Percentiles rank a stretch among this genome's conserved stretches.
These are phyloP conservation scores for Augiades crinisus DNA, from an alignment of 2,888 invertebrate genomes.

Conservation along the genomic window DNA sequence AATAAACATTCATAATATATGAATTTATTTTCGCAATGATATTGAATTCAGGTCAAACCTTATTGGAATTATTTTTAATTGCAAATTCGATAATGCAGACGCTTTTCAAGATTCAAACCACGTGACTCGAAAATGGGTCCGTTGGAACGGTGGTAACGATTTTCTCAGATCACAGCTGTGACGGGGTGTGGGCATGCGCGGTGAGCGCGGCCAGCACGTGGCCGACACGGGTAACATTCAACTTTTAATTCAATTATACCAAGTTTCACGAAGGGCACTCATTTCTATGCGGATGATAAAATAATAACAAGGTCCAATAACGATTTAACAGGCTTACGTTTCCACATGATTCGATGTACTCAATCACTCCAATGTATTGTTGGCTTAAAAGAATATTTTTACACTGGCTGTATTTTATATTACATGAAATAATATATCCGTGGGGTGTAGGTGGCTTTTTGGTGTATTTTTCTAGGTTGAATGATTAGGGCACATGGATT, in stretches of 20 bases:
- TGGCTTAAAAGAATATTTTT: too few species aligned
- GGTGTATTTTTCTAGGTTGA: too few species aligned
- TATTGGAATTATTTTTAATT: too few species aligned
- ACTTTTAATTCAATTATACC: slow-evolving; percentile 21
- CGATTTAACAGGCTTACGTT: not conserved
- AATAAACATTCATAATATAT: too few species aligned
- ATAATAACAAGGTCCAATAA: not conserved
- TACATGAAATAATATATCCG: too few species aligned
- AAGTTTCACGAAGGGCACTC: not conserved
- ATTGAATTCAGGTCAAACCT: too few species aligned
- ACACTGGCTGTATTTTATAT: too few species aligned
- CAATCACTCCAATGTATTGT: too few species aligned
- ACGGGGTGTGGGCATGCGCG: slow-evolving; percentile 64
- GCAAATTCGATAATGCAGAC: not conserved
- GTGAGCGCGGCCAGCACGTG: slow-evolving; percentile 57
- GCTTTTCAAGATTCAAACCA: slow-evolving; percentile 33
- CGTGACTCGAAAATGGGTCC: slow-evolving; percentile 51
- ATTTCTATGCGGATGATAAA: not conserved
- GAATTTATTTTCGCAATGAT: too few species aligned
- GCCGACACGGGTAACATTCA: slow-evolving; percentile 29
- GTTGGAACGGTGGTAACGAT: slow-evolving; percentile 63
- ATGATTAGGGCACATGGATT: too few species aligned
- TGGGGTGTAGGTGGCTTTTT: slow-evolving; percentile 10
- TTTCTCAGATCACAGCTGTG: slow-evolving; percentile 74
- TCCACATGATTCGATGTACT: not conserved